phyloP scores from a whole-genome alignment of 2,797 vertebrate species.

The Euthynnus affinis region DNA sequence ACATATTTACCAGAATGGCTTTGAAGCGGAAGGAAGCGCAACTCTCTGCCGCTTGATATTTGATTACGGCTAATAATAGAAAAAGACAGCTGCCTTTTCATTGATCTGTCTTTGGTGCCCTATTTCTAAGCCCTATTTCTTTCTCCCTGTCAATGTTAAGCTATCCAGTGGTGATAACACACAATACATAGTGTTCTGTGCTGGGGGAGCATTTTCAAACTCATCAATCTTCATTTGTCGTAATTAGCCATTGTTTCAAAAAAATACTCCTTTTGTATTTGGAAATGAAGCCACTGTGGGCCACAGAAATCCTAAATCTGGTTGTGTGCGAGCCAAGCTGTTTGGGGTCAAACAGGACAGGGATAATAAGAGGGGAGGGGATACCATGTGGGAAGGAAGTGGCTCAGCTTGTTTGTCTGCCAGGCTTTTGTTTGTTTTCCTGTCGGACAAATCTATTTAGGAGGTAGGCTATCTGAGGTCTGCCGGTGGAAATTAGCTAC shows the following conservation, averaged over 20 bases:
- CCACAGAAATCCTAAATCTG: conserved; percentile 40
- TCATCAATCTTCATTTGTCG: conserved; percentile 29
- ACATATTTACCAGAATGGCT: conserved; percentile 50
- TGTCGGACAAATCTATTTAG: conserved; percentile 77
- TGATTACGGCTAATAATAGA: conserved; percentile 83
- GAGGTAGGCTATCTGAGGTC: conserved; percentile 60
- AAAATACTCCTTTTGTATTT: conserved; percentile 36
- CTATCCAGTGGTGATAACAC: conserved; percentile 18
- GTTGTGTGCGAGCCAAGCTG: conserved; percentile 39
- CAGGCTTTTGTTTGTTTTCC: conserved; percentile 82
- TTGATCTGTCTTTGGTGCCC: conserved; percentile 78
- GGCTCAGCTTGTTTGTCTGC: conserved; percentile 75
- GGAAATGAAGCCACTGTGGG: conserved; percentile 42
- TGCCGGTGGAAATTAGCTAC: conserved; percentile 64
- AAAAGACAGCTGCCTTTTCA: conserved; percentile 80
- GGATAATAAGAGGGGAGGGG: conserved; percentile 76
- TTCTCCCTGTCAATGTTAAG: conserved; percentile 16
- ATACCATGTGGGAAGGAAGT: conserved; percentile 77
- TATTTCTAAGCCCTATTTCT: conserved; percentile 66
- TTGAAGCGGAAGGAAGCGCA: conserved; percentile 61
- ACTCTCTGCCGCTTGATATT: conserved; percentile 74
- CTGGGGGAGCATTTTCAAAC: conserved; percentile 12
- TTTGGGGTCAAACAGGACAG: conserved; percentile 77
- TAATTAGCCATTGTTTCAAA: conserved; percentile 47
- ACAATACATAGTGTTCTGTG: background rate